Conservation (phyloP, 2,113 vertebrate species). For the Ochotona princeps region DNA sequence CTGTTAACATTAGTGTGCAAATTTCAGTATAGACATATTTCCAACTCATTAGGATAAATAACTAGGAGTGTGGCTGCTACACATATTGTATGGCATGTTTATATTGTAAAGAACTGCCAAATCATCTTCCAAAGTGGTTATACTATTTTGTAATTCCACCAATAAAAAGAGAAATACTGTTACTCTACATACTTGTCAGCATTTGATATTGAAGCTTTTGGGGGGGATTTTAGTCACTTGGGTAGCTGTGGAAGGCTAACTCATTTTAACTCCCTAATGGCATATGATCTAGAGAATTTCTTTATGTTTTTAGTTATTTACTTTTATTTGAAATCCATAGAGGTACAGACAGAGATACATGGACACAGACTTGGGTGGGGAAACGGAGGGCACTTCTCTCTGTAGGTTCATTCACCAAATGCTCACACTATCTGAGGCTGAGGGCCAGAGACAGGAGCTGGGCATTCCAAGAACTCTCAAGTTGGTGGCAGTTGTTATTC, state of each 20-base stretch:
- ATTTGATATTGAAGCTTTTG: background rate
- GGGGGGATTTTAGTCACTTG: background rate
- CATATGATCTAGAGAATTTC: background rate
- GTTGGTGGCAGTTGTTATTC: background rate
- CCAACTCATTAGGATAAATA: background rate
- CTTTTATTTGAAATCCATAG: too few species aligned
- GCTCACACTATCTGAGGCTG: too few species aligned
- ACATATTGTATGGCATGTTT: background rate
- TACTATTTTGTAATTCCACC: background rate
- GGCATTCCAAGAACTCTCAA: too few species aligned
- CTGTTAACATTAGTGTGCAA: background rate
- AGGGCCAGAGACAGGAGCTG: too few species aligned
- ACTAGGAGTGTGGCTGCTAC: background rate
- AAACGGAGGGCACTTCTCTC: too few species aligned
- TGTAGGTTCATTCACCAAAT: too few species aligned
- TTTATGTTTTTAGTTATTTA: background rate
- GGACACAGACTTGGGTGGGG: too few species aligned
- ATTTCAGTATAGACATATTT: background rate
- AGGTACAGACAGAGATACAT: too few species aligned
- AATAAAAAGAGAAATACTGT: background rate
- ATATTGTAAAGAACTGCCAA: background rate
- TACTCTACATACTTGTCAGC: background rate
- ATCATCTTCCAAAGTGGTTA: background rate
- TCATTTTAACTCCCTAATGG: background rate
- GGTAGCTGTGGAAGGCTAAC: background rate